Conservation (phyloP, 37 sponge, comb jelly and placozoan species). For the Agelas oroides region DNA sequence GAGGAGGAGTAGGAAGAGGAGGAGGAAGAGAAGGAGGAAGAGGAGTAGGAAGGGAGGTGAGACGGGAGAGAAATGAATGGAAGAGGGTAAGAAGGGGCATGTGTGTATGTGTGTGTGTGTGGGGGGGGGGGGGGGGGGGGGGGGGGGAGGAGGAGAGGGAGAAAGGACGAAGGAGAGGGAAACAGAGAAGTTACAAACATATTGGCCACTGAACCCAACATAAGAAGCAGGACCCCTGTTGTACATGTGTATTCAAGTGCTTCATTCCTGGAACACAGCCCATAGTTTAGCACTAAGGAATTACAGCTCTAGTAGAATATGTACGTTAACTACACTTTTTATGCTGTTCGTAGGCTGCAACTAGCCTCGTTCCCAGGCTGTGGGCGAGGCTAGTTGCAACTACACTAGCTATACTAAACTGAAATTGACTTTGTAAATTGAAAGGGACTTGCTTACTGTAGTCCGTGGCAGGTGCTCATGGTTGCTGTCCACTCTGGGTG, state of each 20-base stretch:
- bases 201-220: neutral
- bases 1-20: no score
- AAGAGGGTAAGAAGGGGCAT: neutral
- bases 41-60: neutral
- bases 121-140: neutral
- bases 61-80: neutral
- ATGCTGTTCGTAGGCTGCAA: neutral
- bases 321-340: no score
- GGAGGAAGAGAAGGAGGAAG: neutral
- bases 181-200: neutral
- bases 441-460: neutral
- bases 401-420: no score
- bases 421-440: no score
- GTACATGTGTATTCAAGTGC: no score
- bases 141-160: neutral
- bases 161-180: neutral
- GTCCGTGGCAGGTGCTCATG: slow-evolving; percentile 22
- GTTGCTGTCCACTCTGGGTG: slow-evolving; percentile 8
- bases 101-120: no score
- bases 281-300: no score
- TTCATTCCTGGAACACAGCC: no score
- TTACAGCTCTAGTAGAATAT: no score
- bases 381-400: no score
- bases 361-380: no score
- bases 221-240: neutral